Evolutionary conservation across 2,888 invertebrate species (phyloP).

Genomic region (Drosophila helvetica): DNA sequence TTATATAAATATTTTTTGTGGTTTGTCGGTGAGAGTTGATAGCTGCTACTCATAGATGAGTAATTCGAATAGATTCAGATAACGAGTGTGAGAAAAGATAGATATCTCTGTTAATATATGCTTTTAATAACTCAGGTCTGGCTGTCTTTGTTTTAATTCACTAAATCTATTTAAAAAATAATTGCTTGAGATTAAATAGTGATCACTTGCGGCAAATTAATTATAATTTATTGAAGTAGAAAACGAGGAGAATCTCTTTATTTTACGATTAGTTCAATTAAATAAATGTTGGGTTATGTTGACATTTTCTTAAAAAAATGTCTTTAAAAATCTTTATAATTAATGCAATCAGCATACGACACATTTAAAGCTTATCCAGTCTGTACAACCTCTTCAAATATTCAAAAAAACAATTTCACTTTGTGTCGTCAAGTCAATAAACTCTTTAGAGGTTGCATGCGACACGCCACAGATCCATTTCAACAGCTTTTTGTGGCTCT

Average conservation of each 20-base stretch:
- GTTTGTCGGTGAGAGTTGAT: not conserved
- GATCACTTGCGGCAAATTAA: not conserved
- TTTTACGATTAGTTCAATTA: too few species aligned
- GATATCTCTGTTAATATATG: not conserved
- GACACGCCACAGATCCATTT: slow-evolving; percentile 53
- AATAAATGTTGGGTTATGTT: too few species aligned
- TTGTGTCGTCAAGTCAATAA: slow-evolving; percentile 42
- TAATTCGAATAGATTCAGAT: not conserved
- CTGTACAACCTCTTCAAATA: not conserved
- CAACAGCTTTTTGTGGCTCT: slow-evolving; percentile 21
- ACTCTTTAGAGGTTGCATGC: slow-evolving; percentile 52
- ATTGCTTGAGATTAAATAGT: not conserved
- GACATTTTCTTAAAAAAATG: too few species aligned
- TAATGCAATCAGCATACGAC: too few species aligned
- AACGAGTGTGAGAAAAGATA: not conserved
- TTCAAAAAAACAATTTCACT: slow-evolving; percentile 11
- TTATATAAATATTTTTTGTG: not conserved
- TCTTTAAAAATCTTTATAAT: too few species aligned
- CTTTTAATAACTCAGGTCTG: too few species aligned
- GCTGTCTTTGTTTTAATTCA: too few species aligned
- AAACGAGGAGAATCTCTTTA: not conserved
- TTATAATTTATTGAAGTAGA: not conserved
- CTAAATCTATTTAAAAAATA: not conserved
- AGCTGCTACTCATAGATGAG: not conserved
- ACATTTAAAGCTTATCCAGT: too few species aligned